Conservation (phyloP, 1,140 invertebrate genomes). For the Steinernema khuongi region DNA sequence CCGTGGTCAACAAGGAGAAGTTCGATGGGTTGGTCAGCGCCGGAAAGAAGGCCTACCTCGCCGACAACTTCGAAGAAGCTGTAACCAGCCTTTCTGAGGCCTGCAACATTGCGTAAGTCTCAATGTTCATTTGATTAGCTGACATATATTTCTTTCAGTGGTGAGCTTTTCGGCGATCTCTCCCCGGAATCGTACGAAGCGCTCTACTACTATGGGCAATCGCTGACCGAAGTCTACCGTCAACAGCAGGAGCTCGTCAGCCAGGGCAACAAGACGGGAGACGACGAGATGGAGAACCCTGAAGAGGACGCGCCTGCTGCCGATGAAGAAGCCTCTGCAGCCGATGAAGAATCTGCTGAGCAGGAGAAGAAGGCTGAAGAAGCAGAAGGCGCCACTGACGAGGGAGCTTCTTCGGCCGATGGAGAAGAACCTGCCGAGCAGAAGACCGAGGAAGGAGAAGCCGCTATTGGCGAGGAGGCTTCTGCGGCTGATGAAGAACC, state of each 20-base stretch:
- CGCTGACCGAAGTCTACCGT: background rate
- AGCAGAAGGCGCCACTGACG: too few species aligned
- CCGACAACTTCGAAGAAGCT: background rate
- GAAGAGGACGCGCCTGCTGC: background rate
- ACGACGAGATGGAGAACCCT: too few species aligned
- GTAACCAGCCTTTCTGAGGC: background rate
- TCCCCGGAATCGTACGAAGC: background rate
- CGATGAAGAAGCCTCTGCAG: background rate
- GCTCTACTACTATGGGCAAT: background rate
- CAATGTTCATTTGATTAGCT: background rate
- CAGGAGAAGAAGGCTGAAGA: background rate
- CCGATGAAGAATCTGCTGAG: background rate
- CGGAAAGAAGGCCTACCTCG: background rate
- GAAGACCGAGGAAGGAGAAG: too few species aligned
- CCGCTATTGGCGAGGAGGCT: background rate
- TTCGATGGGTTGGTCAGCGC: background rate
- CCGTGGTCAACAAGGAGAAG: background rate
- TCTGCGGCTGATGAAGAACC: background rate
- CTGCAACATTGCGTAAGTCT: background rate
- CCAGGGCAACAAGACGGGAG: too few species aligned
- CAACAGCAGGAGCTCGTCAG: background rate
- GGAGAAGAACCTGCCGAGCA: background rate
- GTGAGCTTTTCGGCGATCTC: background rate
- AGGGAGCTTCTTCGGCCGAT: too few species aligned
- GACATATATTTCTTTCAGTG: background rate